Percentiles rank a stretch among this genome's conserved stretches.
phyloP scores from a whole-genome alignment of 2,113 vertebrate species.

The Helogale parvula region DNA sequence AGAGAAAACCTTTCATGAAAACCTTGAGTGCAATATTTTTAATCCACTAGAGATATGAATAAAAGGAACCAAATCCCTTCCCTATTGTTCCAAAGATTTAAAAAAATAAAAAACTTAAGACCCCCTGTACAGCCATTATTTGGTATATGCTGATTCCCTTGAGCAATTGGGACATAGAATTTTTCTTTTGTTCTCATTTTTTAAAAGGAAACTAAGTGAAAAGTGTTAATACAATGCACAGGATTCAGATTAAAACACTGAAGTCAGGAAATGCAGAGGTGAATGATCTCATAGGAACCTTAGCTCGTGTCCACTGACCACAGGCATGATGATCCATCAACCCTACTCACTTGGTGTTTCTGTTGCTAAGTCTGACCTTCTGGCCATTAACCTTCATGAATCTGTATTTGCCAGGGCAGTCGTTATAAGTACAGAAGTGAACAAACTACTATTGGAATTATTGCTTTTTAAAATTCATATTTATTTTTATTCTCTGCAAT shows the following conservation, averaged over 20 bases:
- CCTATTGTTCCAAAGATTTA: neutral
- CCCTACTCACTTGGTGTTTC: neutral
- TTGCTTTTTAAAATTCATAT: neutral
- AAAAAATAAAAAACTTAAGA: constrained; percentile 22
- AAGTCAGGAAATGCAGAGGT: constrained; percentile 4
- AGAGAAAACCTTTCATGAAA: neutral
- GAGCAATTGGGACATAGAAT: neutral
- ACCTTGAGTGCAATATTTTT: neutral
- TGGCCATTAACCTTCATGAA: neutral
- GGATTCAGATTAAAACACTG: neutral
- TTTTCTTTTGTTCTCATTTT: constrained; percentile 22
- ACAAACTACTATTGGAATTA: neutral
- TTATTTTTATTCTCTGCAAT: neutral
- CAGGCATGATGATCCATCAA: neutral
- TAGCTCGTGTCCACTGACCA: neutral
- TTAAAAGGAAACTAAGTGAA: constrained; percentile 31
- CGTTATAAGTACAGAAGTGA: neutral
- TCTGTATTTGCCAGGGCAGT: neutral
- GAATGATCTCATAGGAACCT: neutral
- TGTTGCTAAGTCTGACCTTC: neutral
- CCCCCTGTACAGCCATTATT: neutral
- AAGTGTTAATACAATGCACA: neutral
- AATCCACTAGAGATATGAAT: constrained; percentile 39
- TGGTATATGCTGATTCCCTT: neutral
- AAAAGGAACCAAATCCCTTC: constrained; percentile 12